These are phyloP conservation scores for Escarpia spicata DNA, from an alignment of 2,888 invertebrate species.

Conservation along the genomic window DNA sequence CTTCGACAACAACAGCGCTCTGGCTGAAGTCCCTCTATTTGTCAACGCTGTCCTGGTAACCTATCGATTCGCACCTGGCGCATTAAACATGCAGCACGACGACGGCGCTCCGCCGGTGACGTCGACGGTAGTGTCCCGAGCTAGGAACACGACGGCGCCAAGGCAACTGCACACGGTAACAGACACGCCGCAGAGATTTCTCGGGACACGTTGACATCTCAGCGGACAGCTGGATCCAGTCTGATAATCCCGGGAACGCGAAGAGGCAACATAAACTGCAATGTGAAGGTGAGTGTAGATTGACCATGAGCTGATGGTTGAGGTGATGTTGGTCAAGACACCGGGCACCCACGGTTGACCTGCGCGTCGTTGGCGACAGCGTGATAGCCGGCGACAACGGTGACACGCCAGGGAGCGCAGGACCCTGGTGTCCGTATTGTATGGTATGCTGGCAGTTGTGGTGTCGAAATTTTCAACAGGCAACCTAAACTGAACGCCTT, in stretches of 20 bases:
- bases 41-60: slow-evolving; percentile 16
- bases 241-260: not conserved
- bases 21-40: not conserved
- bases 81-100: slow-evolving; percentile 10
- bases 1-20: not conserved
- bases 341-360: not conserved
- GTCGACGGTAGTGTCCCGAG: not conserved
- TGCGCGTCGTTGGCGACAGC: not conserved
- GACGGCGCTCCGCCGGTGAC: not conserved
- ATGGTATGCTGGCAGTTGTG: not conserved
- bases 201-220: not conserved
- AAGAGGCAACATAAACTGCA: not conserved
- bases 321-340: not conserved
- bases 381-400: not conserved
- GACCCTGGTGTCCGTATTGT: not conserved
- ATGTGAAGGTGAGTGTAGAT: not conserved
- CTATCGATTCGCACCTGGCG: slow-evolving; percentile 13
- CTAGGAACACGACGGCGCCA: not conserved
- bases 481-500: not conserved
- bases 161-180: not conserved
- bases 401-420: too few relatives aligned
- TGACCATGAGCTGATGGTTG: not conserved
- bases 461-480: not conserved
- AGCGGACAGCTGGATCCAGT: not conserved
- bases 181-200: not conserved